Percentiles rank a stretch among this genome's conserved stretches.
phyloP scores from a whole-genome alignment of 2,797 vertebrate species.

The Oryzias dopingdopingensis region DNA sequence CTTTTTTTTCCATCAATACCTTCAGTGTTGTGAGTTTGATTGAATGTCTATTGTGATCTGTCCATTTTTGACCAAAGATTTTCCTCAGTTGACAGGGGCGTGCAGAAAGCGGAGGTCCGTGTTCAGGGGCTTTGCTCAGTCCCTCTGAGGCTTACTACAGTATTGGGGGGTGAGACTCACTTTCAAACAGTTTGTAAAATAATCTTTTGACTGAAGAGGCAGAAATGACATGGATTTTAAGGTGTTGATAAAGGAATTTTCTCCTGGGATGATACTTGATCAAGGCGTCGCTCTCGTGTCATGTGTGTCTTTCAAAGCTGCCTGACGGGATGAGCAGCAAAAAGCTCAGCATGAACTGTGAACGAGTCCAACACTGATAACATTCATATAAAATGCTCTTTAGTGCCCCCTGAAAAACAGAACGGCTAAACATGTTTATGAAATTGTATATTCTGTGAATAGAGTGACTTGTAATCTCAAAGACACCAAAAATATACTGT shows the following conservation, averaged over 20 bases:
- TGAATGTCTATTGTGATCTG: slow-evolving; percentile 28
- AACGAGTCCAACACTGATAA: slow-evolving; percentile 75
- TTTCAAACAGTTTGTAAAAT: slow-evolving; percentile 19
- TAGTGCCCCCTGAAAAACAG: slow-evolving; percentile 35
- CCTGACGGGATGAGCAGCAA: slow-evolving; percentile 34
- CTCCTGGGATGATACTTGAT: slow-evolving; percentile 9
- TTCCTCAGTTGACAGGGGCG: slow-evolving; percentile 50
- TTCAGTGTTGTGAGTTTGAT: slow-evolving; percentile 68
- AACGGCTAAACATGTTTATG: slow-evolving; percentile 56
- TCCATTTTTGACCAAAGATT: slow-evolving; percentile 66
- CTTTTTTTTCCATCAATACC: slow-evolving; percentile 51
- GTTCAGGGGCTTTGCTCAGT: slow-evolving; percentile 30
- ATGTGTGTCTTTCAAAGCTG: slow-evolving; percentile 34
- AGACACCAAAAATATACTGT: slow-evolving; percentile 68
- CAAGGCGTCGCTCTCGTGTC: slow-evolving; percentile 23
- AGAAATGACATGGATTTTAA: too few relatives aligned
- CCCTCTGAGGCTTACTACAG: slow-evolving; percentile 42
- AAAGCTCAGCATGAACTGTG: slow-evolving; percentile 54
- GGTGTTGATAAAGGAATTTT: too few relatives aligned
- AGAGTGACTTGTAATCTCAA: slow-evolving; percentile 68
- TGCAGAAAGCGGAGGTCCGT: slow-evolving; percentile 34
- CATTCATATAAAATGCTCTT: slow-evolving; percentile 32
- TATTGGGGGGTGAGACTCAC: slow-evolving; percentile 44
- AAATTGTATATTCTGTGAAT: slow-evolving; percentile 75
- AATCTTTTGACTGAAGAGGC: too few relatives aligned